Conservation (phyloP, 1,140 invertebrate species). For the Atta texana region DNA sequence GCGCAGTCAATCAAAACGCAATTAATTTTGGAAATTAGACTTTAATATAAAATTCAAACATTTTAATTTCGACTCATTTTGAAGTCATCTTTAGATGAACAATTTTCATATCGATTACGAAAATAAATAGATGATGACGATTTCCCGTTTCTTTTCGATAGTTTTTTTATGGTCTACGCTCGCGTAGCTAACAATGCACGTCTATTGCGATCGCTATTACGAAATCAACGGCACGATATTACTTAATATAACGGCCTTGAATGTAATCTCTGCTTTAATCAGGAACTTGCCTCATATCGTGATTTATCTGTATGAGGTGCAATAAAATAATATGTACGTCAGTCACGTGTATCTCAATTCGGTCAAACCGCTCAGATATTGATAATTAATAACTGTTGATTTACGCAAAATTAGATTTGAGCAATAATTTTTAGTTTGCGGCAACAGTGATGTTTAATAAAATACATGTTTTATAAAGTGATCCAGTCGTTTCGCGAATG, state of each 20-base stretch:
- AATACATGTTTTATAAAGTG: neutral
- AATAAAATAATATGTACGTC: constrained; percentile 42
- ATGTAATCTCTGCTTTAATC: constrained; percentile 45
- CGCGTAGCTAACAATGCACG: constrained; percentile 1
- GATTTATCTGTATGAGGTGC: constrained; percentile 31
- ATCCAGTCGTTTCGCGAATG: neutral
- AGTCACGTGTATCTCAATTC: constrained; percentile 6
- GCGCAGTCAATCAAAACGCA: too few species aligned
- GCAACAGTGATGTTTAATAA: neutral
- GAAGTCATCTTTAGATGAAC: too few species aligned
- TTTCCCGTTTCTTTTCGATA: too few species aligned
- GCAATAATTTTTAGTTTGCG: neutral
- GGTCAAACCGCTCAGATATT: neutral
- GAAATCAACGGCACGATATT: constrained; percentile 39
- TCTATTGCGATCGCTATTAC: constrained; percentile 47
- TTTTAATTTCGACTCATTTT: too few species aligned
- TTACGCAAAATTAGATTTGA: neutral
- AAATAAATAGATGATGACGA: too few species aligned
- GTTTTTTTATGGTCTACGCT: neutral
- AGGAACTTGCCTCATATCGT: constrained; percentile 35
- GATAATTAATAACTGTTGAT: neutral
- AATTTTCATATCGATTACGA: too few species aligned
- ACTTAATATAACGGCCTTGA: constrained; percentile 50
- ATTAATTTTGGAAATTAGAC: too few species aligned
- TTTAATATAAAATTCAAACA: too few species aligned